Base-by-base conservation (phyloP, 1,140 invertebrate species). In the Euwallacea similis region DNA sequence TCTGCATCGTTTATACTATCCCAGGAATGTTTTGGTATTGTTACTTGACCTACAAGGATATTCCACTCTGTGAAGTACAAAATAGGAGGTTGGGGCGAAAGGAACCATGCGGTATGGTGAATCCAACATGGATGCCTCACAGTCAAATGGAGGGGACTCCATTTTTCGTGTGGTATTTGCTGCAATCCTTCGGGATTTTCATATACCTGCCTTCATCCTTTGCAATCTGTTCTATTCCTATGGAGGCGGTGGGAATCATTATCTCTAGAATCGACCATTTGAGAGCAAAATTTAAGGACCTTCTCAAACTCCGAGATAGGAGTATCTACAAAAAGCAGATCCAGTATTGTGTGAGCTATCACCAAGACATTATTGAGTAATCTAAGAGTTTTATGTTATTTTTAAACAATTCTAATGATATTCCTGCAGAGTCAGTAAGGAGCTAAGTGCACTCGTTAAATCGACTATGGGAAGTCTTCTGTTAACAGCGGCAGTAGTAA, bases 341-440 rank as follows among this genome's bases (percentile, higher is more conserved):
- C 15, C 10, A 55, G 8, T 61, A 55, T 33, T 72, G 70, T n/a
- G 58, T 72, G 33, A 54, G 42, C 3, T 67, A 72, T 46, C 70
- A 72, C 55, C 70, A 72, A 42, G 70, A 72, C 13, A 72, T 72
- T 33, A 61, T 72, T 8, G 41, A 54, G 70, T 72, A 66, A 43
- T 4, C 21, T 4, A 33, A 33, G 21, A 33, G 21, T 33, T 33
- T 33, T 33, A 33, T 4, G 21, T 33, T 33, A 33, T 33, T 33
- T 33, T 33, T 33, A 33, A 33, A 33, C 21, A 33, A 33, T 33
- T 33, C 21, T 33, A 33, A 33, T 33, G 21, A 33, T 33, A 33
- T 33, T 33, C 21, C 16, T 64, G 50, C 43, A 70, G 69, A 41
- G 42, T 65, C 9, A 53, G 44, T 13, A n/a, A 70, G 11, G 61